Conservation (phyloP, 2,113 vertebrate species). For the Cinclus mexicanus region DNA sequence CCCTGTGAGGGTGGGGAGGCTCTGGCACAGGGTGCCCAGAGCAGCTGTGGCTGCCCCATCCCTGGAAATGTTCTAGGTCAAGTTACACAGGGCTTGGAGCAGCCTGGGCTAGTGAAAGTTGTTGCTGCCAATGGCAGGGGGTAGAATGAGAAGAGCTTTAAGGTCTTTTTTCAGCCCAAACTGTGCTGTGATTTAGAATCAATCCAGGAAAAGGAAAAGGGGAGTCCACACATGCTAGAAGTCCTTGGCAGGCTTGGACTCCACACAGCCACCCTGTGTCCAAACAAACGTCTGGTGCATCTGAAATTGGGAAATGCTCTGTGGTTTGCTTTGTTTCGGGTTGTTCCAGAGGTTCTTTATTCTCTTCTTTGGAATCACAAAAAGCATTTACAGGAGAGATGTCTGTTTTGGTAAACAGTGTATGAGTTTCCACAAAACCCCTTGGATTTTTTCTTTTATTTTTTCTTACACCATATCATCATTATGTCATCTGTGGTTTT, state of each 20-base stretch:
- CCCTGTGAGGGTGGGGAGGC: fast-evolving
- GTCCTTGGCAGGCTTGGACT: not conserved
- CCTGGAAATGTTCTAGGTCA: not conserved
- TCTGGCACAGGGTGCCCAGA: not conserved
- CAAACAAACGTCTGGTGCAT: fast-evolving
- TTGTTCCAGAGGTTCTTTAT: not conserved
- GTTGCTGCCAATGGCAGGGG: not conserved
- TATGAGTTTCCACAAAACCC: not conserved
- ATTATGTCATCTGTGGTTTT: not conserved
- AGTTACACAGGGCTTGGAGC: fast-evolving
- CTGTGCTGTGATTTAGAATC: not conserved
- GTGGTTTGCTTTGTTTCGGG: not conserved
- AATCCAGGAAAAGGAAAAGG: not conserved
- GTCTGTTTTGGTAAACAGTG: not conserved
- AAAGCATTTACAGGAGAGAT: not conserved
- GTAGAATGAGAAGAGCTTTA: not conserved
- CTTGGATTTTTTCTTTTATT: not conserved
- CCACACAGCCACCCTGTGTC: fast-evolving
- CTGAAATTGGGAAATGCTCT: not conserved
- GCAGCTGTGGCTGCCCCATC: not conserved
- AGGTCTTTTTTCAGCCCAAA: not conserved
- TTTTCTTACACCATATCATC: not conserved
- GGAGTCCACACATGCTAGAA: fast-evolving
- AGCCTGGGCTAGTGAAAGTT: fast-evolving
- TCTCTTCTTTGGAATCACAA: not conserved